phyloP scores from a whole-genome alignment of 2,797 vertebrate genomes.

The Perodicticus potto region DNA sequence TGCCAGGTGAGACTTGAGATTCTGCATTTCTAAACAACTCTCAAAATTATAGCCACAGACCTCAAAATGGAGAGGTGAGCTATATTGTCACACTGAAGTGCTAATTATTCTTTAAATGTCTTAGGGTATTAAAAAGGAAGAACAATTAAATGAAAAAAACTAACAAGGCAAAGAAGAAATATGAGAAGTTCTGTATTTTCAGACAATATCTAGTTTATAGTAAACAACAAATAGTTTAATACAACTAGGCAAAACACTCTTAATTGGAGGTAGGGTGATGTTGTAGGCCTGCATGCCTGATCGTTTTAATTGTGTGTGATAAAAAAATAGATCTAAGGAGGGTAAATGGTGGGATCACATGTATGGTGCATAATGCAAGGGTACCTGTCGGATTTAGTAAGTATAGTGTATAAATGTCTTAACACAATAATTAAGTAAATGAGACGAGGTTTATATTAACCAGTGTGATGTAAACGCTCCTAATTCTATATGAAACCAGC shows the following conservation, averaged over 20 bases:
- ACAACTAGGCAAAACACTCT: background rate
- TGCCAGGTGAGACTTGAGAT: background rate
- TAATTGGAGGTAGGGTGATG: background rate
- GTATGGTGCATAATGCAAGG: too few species aligned
- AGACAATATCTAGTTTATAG: background rate
- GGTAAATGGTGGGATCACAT: too few species aligned
- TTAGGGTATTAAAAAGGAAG: background rate
- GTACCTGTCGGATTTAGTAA: too few species aligned
- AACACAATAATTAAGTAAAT: too few species aligned
- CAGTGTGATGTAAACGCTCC: too few species aligned
- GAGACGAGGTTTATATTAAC: too few species aligned
- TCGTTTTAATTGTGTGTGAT: background rate
- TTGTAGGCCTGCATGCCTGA: background rate
- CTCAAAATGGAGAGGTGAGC: background rate
- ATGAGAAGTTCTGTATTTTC: background rate
- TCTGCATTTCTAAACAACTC: conserved; percentile 4
- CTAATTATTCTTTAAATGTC: background rate
- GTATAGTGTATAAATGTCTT: too few species aligned
- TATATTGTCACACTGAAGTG: background rate
- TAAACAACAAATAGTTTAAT: conserved; percentile 38
- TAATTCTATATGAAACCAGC: too few species aligned
- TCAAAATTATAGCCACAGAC: background rate
- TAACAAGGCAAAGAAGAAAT: background rate
- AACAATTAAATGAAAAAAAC: background rate
- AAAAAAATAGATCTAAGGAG: conserved; percentile 39